Conservation (phyloP, 1,140 invertebrate genomes). For the Aporrectodea caliginosa region DNA sequence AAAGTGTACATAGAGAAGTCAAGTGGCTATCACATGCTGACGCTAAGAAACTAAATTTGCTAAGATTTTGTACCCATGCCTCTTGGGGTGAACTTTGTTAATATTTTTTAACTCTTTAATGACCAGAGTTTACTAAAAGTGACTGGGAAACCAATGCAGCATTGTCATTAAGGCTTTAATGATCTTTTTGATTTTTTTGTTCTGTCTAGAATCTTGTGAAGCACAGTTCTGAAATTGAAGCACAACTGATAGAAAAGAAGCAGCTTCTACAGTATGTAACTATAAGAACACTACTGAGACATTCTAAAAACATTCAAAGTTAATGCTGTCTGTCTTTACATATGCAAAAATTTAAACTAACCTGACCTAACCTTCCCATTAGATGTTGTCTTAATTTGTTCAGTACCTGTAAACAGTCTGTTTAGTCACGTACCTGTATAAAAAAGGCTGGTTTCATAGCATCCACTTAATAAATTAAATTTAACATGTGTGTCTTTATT, state of each 20-base stretch:
- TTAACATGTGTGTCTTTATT: background rate
- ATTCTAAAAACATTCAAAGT: background rate
- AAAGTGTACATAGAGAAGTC: too few species aligned
- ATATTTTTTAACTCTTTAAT: background rate
- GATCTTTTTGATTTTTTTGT: background rate
- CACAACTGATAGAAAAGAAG: background rate
- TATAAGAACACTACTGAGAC: background rate
- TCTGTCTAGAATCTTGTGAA: background rate
- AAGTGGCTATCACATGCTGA: background rate
- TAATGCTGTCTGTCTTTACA: background rate
- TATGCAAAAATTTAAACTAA: background rate
- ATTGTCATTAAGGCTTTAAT: background rate
- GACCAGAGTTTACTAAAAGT: background rate
- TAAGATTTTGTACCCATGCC: too few species aligned
- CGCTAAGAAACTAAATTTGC: too few species aligned
- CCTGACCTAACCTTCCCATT: too few species aligned
- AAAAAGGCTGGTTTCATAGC: background rate
- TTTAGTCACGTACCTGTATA: background rate
- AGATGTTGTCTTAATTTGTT: background rate
- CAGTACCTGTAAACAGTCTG: background rate
- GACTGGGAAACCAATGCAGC: background rate
- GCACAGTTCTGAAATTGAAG: background rate
- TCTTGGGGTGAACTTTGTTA: too few species aligned
- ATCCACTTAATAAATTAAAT: background rate
- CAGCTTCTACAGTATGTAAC: background rate